Percentiles rank a stretch among this genome's conserved stretches.
These are phyloP conservation scores for Delphinus delphis DNA, from an alignment of 2,113 vertebrate genomes.

Conservation along the genomic window DNA sequence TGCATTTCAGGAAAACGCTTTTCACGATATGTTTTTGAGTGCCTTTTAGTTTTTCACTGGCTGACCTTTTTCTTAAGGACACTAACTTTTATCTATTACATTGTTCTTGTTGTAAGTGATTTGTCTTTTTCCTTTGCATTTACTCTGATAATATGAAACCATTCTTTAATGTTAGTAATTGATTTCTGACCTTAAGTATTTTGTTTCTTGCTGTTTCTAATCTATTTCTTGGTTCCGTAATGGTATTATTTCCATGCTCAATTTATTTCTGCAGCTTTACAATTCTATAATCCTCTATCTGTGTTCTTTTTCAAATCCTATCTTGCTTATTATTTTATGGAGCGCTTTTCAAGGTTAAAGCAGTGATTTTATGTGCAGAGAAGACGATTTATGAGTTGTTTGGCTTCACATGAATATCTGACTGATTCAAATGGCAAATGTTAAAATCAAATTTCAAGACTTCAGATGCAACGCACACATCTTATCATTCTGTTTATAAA, in stretches of 20 bases:
- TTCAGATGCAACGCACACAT: neutral
- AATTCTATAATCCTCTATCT: neutral
- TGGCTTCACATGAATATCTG: conserved; percentile 19
- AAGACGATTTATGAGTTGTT: neutral
- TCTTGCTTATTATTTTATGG: neutral
- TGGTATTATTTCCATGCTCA: neutral
- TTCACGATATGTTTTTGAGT: neutral
- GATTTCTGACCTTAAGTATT: conserved; percentile 6
- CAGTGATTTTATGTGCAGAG: conserved; percentile 18
- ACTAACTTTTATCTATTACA: neutral
- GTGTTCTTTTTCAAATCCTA: neutral
- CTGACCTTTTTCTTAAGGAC: neutral
- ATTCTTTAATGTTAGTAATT: neutral
- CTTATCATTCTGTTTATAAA: conserved; percentile 34
- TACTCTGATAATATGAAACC: neutral
- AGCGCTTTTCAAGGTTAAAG: neutral
- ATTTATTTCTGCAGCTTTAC: neutral
- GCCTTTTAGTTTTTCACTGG: neutral
- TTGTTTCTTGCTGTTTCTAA: neutral
- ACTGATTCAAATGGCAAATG: neutral
- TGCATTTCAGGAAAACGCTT: neutral
- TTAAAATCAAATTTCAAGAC: conserved; percentile 42
- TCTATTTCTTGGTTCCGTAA: neutral
- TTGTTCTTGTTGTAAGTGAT: neutral
- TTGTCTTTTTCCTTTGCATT: conserved; percentile 25